Conservation (phyloP, 2,797 vertebrate genomes). For the Tarsius wallacei region DNA sequence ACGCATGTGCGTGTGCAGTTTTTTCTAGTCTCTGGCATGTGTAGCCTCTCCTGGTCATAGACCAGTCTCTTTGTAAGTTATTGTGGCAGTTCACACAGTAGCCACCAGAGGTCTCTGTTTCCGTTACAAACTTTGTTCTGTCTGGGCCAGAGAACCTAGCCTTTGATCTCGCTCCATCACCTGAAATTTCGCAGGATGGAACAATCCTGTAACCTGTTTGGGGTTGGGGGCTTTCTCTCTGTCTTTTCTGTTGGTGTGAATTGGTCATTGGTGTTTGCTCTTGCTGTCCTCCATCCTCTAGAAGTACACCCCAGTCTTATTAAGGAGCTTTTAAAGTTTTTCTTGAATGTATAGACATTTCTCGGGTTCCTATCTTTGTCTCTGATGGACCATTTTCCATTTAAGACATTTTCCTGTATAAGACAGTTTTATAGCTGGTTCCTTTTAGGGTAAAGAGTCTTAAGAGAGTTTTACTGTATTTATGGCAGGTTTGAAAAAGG, state of each 20-base stretch:
- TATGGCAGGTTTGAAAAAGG: slow-evolving; percentile 77
- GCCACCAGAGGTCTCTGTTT: slow-evolving; percentile 87
- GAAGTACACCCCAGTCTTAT: slow-evolving; percentile 58
- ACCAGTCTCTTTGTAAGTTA: slow-evolving; percentile 87
- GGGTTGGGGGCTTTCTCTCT: slow-evolving; percentile 53
- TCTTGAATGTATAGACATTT: slow-evolving; percentile 75
- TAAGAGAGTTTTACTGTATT: slow-evolving; percentile 72
- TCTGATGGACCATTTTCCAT: slow-evolving; percentile 76
- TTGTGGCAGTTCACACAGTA: slow-evolving; percentile 78
- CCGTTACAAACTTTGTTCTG: slow-evolving; percentile 83
- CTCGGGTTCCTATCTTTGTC: slow-evolving; percentile 64
- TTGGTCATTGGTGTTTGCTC: slow-evolving; percentile 76
- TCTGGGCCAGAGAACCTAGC: slow-evolving; percentile 79
- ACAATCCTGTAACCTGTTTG: slow-evolving; percentile 73
- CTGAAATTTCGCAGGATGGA: slow-evolving; percentile 74
- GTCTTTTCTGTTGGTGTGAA: slow-evolving; percentile 71
- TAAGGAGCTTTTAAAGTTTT: slow-evolving; percentile 64
- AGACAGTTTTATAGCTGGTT: slow-evolving; percentile 75
- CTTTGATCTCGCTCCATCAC: slow-evolving; percentile 76
- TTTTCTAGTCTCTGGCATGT: slow-evolving; percentile 88
- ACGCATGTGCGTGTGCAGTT: not conserved
- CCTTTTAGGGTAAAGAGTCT: slow-evolving; percentile 75
- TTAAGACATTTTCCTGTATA: slow-evolving; percentile 73
- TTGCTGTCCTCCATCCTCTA: slow-evolving; percentile 48
- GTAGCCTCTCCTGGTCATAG: slow-evolving; percentile 87